Evolutionary conservation across 2,797 vertebrate genomes (phyloP), one percentile per base, ranked within the genome.

Genomic region (Chromobotia macracanthus): DNA sequence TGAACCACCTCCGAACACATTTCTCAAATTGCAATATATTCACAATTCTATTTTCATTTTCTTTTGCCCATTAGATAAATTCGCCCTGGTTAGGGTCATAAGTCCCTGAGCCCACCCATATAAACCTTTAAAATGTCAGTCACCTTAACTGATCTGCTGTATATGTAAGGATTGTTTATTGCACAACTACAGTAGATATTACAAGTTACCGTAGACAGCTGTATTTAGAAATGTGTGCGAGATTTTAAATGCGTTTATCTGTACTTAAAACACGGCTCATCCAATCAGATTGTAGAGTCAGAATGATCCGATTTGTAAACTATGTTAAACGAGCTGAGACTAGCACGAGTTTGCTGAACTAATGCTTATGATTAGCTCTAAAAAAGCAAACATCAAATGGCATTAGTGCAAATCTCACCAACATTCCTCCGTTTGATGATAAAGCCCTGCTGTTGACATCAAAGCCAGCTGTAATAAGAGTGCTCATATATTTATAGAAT

Each of bases 401-500:
- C 70, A 67, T 80, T 80, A 82, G 67, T 0, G 11, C 48, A 67
- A 76, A 75, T 79, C 50, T 76, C 12, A 6, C 44, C 19, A 38
- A 25, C 11, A 38, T 81, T 81, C 13, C 60, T 68, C 25, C 46
- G 72, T 71, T 58, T 81, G n/a, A 64, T 72, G 70, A 83, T 61
- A 44, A 79, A 77, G 46, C 64, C 51, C 56, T 68, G 41, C 78
- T 77, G 35, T 55, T 66, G 67, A 80, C 68, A 82, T 84, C 72
- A 81, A 81, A 85, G 51, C 35, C 35, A 61, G 75, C 18, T 51
- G 19, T 82, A 50, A 82, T 66, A 68, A 50, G 53, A 68, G 63
- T 25, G 64, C 41, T 80, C 80, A 70, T 65, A 19, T 73, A 64
- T 79, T 68, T 68, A 19, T 77, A 64, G 74, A 69, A 83, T 84